Percentiles rank a stretch among this genome's conserved stretches.
phyloP scores from a whole-genome alignment of 2,797 vertebrate species.

The Argya squamiceps region DNA sequence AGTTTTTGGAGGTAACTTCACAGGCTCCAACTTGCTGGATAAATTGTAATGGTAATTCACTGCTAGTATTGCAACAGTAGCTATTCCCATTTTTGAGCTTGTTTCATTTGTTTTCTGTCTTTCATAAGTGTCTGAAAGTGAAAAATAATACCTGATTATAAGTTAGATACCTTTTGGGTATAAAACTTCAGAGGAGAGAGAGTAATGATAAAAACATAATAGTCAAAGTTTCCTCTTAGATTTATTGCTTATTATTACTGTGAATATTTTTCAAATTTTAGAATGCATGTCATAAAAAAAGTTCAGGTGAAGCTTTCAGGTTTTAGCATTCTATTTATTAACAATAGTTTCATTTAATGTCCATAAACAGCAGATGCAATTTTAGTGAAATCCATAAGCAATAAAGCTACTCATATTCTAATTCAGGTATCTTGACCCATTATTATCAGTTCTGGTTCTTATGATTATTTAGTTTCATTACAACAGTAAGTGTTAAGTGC shows the following conservation, averaged over 20 bases:
- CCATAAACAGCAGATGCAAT: background rate
- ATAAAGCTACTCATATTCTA: constrained; percentile 10
- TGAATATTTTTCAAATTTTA: constrained; percentile 40
- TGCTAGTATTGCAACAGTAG: background rate
- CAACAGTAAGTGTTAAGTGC: constrained; percentile 2
- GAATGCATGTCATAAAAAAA: background rate
- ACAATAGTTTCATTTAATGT: background rate
- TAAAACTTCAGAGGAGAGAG: constrained; percentile 39
- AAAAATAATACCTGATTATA: constrained; percentile 43
- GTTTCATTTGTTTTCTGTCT: constrained; percentile 25
- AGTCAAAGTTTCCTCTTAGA: constrained; percentile 26
- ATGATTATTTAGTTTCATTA: constrained; percentile 29
- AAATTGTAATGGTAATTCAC: constrained; percentile 4
- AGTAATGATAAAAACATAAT: constrained; percentile 31
- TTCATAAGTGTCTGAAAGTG: constrained; percentile 7
- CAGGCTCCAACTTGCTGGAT: constrained; percentile 7
- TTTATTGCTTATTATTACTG: constrained; percentile 24
- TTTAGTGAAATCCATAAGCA: constrained; percentile 30
- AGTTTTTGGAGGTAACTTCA: background rate
- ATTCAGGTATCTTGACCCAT: constrained; percentile 35
- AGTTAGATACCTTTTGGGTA: constrained; percentile 47
- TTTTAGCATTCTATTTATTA: constrained; percentile 37
- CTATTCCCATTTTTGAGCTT: constrained; percentile 1
- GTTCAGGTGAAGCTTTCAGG: background rate
- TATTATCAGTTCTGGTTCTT: constrained; percentile 35